Base-by-base conservation (phyloP, 2,888 invertebrate species). In the Chrysodeixis includens region DNA sequence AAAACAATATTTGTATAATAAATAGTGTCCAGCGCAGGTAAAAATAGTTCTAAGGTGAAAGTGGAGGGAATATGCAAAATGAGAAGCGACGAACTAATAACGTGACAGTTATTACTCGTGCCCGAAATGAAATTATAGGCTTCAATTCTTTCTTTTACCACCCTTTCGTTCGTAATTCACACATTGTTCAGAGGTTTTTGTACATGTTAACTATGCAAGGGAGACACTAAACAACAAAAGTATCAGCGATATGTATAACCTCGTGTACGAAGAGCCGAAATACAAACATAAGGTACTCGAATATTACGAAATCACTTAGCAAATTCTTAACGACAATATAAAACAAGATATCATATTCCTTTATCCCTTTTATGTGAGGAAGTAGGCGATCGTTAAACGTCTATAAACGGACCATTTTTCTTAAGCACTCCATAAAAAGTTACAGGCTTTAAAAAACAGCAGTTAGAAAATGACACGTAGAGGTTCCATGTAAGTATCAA, bases 331-430 rank as follows among this genome's bases (percentile, higher is more conserved):
- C 55, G 40, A 55, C n/a, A 30, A 30, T 12, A 32, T 56, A 55
- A 40, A 5, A 55, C 5, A 32, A 32, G 18, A 40, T 32, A 32
- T 22, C 20, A 14, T 30, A 30, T 55, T 20, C 18, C 32, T 35
- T 22, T 20, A 30, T 30, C 10, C 49, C 18, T 57, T 49, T 57
- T 30, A 57, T 20, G 14, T 69, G 55, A 14, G 56, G 60, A 56
- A 61, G 26, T 35, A 57, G 56, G 56, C 71, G 66, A 59, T 69
- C 64, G 66, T 72, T 71, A 66, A 71, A 74, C 65, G 69, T 70
- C 71, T 69, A 78, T 67, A 63, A 71, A 64, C 32, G 55, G 26
- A 61, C 59, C 51, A 46, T 69, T 69, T 60, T 68, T 65, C 52
- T 64, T 55, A 18, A 56, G 53, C 55, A n/a, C 44, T 46, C 66